Base-by-base conservation (phyloP, 2,797 vertebrate genomes). In the Synanceia verrucosa region DNA sequence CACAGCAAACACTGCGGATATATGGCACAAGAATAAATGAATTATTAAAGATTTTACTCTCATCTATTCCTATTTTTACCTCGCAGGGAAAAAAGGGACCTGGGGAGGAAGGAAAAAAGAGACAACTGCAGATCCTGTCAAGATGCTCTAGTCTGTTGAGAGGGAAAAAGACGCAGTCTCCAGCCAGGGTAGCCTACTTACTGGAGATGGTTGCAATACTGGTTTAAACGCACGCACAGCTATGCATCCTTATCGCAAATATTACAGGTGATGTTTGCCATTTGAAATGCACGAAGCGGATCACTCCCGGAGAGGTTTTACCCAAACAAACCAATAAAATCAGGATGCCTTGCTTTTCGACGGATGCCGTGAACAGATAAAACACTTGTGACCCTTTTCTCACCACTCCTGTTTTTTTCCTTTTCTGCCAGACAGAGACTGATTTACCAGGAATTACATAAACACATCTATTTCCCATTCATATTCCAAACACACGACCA, bases 1-100 rank as follows among this genome's bases (percentile, higher is more conserved):
- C 83, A 70, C 89, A 78, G 61, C 83, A 78, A 91, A 90, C 91
- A 81, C 69, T 93, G 92, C 91, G 86, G 90, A 91, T 87, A 72
- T 85, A 86, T 86, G 83, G 79, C 80, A 86, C 79, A 74, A 62
- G 84, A 85, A 88, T 81, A 88, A 82, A 91, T 92, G 58, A 88
- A 92, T 93, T 85, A 92, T 91, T 88, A 63, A 91, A 90, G 72
- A 77, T 81, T 84, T 85, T 65, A 72, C 82, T 87, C 78, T 74
- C 85, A 89, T 89, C 81, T 76, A 73, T 81, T 83, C 82, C 83
- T 92, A 91, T 92, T 91, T 91, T 92, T 87, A 85, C 86, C 86
- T 74, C 51, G 29, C 73, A 71, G 53, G 14, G 29, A 23, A 53
- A 46, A 33, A 60, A 55, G 24, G 39, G 36, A 65, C 83, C 65